Base-by-base conservation (phyloP, 1,140 invertebrate genomes). In the Trichonephila clavipes region DNA sequence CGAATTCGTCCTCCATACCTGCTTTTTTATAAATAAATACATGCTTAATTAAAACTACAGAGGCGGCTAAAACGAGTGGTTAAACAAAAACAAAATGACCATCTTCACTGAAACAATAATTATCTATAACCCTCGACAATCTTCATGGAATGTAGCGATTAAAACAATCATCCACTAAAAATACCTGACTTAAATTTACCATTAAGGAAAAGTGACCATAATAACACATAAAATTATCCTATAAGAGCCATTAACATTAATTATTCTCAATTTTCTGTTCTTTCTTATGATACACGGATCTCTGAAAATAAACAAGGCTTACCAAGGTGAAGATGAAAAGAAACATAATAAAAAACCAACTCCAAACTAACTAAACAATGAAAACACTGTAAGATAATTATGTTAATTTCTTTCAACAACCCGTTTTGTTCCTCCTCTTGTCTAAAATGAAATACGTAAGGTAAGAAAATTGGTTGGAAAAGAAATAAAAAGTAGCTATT, bases 351-450 rank as follows among this genome's bases (percentile, higher is more conserved):
- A 69, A 7, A 69, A 69, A 69, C 28, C 58, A 85, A 59, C 44
- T 24, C 5, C 5, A 24, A 10, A 66, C 59, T 18, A 44, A 88
- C 19, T 2, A 34, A 24, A 64, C 86, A 66, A 21, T 59, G 18
- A 66, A 88, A 88, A 87, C 40, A 64, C 59, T n/a, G 19, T 62
- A 66, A 44, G 61, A 88, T 88, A 88, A 88, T 88, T 88, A 88
- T 88, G 86, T 88, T 88, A 88, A 88, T 88, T 88, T 88, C 58
- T 85, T 61, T 85, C 58, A 77, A 77, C 44, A 85, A 85, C 61
- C 19, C n/a, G 86, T 88, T 64, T 8, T 16, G 34, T 59, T 12
- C 82, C 44, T 66, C 59, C 86, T 44, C 59, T 62, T 44, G 59
- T 40, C 59, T 59, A 58, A 85, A 85, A 51, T 85, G 24, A 88